Percentiles rank a stretch among this genome's conserved stretches.
Conservation (phyloP, 2,113 vertebrate genomes). For the Solenodon paradoxus region DNA sequence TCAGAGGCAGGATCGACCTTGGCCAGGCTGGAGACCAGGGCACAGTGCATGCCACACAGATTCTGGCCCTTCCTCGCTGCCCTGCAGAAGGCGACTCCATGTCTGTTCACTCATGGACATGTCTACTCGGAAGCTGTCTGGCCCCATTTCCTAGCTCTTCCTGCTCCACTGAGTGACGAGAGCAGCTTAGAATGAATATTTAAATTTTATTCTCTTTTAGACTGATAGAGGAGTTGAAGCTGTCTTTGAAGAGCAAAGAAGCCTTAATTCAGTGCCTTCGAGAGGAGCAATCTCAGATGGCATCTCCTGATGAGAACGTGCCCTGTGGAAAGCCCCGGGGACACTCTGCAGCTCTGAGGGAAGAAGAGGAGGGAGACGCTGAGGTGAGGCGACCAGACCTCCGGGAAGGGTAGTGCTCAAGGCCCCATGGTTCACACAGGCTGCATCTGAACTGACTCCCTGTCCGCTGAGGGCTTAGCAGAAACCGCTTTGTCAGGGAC, state of each 20-base stretch:
- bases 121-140: conserved; percentile 47
- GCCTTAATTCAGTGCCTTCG: conserved; percentile 85
- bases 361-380: conserved; percentile 84
- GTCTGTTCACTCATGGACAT: background rate
- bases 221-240: conserved; percentile 88
- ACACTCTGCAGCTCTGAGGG: conserved; percentile 72
- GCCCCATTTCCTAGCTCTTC: conserved; percentile 40
- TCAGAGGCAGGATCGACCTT: background rate
- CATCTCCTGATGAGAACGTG: conserved; percentile 70
- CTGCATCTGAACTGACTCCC: background rate
- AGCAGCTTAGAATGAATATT: conserved; percentile 78
- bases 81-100: background rate
- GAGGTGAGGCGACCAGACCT: conserved; percentile 83
- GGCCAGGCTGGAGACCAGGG: background rate
- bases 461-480: background rate
- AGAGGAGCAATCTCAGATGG: conserved; percentile 77
- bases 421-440: background rate
- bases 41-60: background rate
- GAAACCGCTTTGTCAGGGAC: background rate
- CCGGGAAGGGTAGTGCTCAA: background rate
- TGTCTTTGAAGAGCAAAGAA: conserved; percentile 88
- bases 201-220: conserved; percentile 82
- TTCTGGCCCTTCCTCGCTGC: no score
- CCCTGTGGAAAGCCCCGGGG: conserved; percentile 78
- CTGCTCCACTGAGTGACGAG: conserved; percentile 48